A percentile compares a stretch with the other conserved stretches of the same genome.
Evolutionary conservation across 2,113 vertebrate genomes (phyloP).

Genomic region (Heterotis niloticus): DNA sequence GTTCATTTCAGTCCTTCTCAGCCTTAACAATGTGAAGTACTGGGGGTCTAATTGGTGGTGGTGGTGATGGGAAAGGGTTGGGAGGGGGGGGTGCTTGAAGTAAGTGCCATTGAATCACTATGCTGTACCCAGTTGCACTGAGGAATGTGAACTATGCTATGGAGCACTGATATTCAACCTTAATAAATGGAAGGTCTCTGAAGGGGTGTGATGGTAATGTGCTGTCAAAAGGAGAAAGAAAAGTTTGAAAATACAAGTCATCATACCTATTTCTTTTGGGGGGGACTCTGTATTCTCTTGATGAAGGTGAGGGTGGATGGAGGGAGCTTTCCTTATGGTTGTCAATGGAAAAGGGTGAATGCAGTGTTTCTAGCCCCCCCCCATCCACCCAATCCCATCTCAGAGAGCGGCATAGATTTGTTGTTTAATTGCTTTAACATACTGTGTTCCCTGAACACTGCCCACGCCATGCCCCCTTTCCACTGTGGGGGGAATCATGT

Average conservation of each 20-base stretch:
- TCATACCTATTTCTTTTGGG: too few species aligned
- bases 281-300: too few species aligned
- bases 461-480: not conserved
- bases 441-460: not conserved
- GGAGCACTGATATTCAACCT: too few species aligned
- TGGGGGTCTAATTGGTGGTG: not conserved
- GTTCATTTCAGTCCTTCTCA: conserved; percentile 27
- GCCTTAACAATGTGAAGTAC: not conserved
- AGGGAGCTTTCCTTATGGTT: not conserved
- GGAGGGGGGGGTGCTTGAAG: not conserved
- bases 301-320: not conserved
- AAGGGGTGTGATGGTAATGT: too few species aligned
- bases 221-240: too few species aligned
- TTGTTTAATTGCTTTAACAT: conserved; percentile 4
- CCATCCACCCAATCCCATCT: not conserved
- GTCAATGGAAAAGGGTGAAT: conserved; percentile 10
- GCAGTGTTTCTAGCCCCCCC: conserved; percentile 1
- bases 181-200: too few species aligned
- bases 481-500: not conserved
- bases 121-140: too few species aligned
- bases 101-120: too few species aligned
- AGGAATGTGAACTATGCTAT: too few species aligned
- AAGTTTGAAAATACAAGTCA: too few species aligned
- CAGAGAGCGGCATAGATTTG: not conserved
- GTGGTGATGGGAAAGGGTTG: not conserved